Conservation (phyloP, 1,140 invertebrate species). For the Grapholita molesta region DNA sequence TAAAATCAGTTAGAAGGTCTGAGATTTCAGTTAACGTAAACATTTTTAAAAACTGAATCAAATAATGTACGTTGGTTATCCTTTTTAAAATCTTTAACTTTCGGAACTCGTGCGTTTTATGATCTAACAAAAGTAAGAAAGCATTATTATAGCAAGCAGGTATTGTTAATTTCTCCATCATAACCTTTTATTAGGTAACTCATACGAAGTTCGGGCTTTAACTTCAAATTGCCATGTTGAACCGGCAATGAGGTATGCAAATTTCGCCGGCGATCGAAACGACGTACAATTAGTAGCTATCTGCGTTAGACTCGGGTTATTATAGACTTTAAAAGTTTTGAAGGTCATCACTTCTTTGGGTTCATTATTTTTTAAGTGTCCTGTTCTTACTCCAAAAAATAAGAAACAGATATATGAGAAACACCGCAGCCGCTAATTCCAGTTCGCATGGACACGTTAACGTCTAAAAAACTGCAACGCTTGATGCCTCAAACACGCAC, state of each 20-base stretch:
- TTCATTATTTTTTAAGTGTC: not conserved
- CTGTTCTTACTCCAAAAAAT: not conserved
- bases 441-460: not conserved
- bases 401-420: not conserved
- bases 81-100: not conserved
- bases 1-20: too few relatives aligned
- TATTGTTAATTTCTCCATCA: constrained; percentile 12
- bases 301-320: constrained; percentile 2
- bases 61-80: not conserved
- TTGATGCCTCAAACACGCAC: not conserved
- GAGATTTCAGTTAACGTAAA: too few relatives aligned
- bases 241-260: constrained; percentile 13
- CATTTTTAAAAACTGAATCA: too few relatives aligned
- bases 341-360: not conserved
- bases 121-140: not conserved
- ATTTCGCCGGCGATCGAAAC: constrained; percentile 4
- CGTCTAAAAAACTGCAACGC: not conserved
- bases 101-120: not conserved
- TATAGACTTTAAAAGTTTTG: constrained; percentile 5
- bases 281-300: constrained; percentile 4
- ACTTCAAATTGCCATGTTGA: not conserved
- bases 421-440: too few relatives aligned
- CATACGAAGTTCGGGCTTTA: constrained; percentile 6
- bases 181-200: constrained; percentile 7
- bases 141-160: too few relatives aligned